Evolutionary conservation across 1,140 invertebrate genomes (phyloP), one percentile per base, ranked within the genome.

Genomic region (Delia radicum): DNA sequence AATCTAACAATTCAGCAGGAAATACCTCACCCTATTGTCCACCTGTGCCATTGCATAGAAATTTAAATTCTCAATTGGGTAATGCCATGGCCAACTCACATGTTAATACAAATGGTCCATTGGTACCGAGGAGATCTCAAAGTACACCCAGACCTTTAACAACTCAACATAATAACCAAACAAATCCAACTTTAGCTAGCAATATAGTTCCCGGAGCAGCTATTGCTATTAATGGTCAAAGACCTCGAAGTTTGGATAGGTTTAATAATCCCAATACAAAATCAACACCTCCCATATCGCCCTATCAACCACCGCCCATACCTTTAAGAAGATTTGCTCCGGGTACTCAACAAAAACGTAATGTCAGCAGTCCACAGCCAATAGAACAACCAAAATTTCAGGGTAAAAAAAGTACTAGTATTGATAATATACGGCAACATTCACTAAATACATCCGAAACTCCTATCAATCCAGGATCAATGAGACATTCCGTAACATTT

Each of bases 401-500:
- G 4, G 55, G 75, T 31, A 80, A 82, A 67, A 82, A 82, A 27
- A 81, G 80, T 72, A 83, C 63, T 63, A 81, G 80, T 71, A 79
- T 78, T 26, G 81, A 80, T 26, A 80, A 81, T 3, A 82, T 82
- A 74, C 31, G 74, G 18, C 42, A 46, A 7, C 15, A 18, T 2
- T 29, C 74, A 5, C 42, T 31, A 24, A 69, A 13, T 13, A 2
- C 33, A 6, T 8, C 33, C 8, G 77, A n/a, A 2, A 62, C n/a
- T 33, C 33, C 48, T 3, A 2, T 27, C 1, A 55, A 15, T n/a
- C 65, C 74, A 75, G 72, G 48, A 29, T 73, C 73, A 24, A 85
- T 86, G 80, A 77, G 84, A 0, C 85, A 86, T 62, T 86, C 85
- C 10, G 76, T 83, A 1, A 86, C 82, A 71, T 86, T 84, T 61